Evolutionary conservation across 2,797 vertebrate genomes (phyloP).

Genomic region (Gallinago nigripennis): DNA sequence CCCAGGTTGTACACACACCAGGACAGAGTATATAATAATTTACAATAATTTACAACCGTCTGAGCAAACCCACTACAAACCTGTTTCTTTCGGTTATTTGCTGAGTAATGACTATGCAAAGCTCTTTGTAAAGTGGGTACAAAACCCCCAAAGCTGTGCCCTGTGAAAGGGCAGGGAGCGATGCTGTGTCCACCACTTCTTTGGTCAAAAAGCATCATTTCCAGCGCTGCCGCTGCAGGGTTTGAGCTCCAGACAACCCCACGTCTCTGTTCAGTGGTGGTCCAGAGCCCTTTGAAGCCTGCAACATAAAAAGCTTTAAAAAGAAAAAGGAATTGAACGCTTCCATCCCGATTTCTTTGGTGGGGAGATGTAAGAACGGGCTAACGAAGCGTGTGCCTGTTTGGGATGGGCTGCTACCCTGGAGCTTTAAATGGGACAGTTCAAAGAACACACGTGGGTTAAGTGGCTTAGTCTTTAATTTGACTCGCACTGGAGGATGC

Average conservation of each 20-base stretch:
- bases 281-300: neutral
- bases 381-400: neutral
- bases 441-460: neutral
- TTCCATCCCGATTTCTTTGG: neutral
- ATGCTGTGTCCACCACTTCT: neutral
- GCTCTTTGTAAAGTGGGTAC: neutral
- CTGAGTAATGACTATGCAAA: neutral
- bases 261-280: neutral
- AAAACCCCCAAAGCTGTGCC: neutral
- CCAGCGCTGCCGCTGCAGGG: neutral
- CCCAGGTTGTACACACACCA: neutral
- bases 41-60: neutral
- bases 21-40: neutral
- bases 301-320: neutral
- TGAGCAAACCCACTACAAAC: neutral
- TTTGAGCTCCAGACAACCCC: neutral
- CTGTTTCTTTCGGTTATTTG: neutral
- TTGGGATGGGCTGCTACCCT: neutral
- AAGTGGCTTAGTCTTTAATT: conserved; percentile 35
- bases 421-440: neutral
- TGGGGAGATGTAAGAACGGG: neutral
- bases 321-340: neutral
- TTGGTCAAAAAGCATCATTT: neutral
- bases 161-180: neutral
- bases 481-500: neutral